A percentile compares a stretch with the other conserved stretches of the same genome.
Conservation (phyloP, 1,140 invertebrate genomes). For the Vollenhovia emeryi region DNA sequence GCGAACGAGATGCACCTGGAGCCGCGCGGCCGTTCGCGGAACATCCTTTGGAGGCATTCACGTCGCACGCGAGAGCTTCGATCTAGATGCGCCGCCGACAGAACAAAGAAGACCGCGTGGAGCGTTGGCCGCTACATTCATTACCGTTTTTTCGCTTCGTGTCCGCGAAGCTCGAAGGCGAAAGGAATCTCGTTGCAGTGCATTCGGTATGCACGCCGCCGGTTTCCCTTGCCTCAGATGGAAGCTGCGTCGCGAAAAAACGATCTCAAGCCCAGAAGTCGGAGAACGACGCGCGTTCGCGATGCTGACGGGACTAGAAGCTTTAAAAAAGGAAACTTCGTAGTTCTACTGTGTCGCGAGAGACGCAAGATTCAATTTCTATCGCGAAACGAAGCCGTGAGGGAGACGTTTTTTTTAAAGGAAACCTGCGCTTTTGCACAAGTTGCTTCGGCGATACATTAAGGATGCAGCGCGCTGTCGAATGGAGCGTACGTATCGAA, state of each 20-base stretch:
- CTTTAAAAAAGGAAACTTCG: neutral
- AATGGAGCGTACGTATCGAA: neutral
- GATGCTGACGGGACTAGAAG: neutral
- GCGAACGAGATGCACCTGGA: conserved; percentile 17
- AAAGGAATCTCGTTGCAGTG: conserved; percentile 16
- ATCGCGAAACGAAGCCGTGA: neutral
- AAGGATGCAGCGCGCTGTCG: neutral
- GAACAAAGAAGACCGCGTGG: conserved; percentile 16
- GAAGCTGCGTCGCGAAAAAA: neutral
- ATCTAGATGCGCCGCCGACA: conserved; percentile 17
- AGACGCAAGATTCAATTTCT: neutral
- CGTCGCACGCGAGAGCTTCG: conserved; percentile 38
- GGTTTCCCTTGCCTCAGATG: conserved; percentile 9
- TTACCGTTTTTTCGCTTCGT: neutral
- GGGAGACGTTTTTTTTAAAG: neutral
- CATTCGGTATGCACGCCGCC: conserved; percentile 34
- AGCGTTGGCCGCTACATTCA: neutral
- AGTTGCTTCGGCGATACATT: neutral
- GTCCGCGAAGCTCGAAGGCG: neutral
- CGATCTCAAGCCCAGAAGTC: conserved; percentile 11
- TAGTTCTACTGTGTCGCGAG: neutral
- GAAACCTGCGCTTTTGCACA: neutral
- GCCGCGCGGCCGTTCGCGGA: conserved; percentile 5
- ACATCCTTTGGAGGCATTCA: conserved; percentile 34
- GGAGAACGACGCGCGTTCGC: neutral